Base-by-base conservation (phyloP, 2,888 invertebrate species). In the Agapetus fuscipes region DNA sequence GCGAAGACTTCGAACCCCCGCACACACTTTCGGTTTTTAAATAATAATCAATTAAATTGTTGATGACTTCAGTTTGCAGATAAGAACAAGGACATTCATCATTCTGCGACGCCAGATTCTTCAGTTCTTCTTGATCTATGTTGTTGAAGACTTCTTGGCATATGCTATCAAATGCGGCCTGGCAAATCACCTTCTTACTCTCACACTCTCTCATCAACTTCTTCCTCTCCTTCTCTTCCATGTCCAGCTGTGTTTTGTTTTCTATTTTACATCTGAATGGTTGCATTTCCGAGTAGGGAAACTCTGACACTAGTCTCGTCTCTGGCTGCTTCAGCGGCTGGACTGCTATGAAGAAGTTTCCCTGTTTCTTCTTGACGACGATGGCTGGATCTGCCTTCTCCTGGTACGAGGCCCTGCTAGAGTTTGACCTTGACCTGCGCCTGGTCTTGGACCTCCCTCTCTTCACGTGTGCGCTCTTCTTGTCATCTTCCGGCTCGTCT, bases 241-340 rank as follows among this genome's bases (percentile, higher is more conserved):
- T 31, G 9, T 28, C 13, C 13, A 11, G 11, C 10, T 13, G 14
- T 4, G 4, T 7, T 15, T 30, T 24, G 15, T 16, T 34, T 17
- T 28, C 16, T 29, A 14, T 25, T 17, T 3, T 27, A 4, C 27
- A 9, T 5, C 27, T 25, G 12, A 7, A 37, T 11, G 66, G 39
- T 2, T 66, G 64, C 9, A 59, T 60, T 49, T 69, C 69, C 15
- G 68, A 67, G 30, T 66, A 70, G 1, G 69, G 69, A 48, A 61
- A 63, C 51, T 70, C 66, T 30, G 57, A 61, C 9, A 56, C 6
- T 3, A 67, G 52, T 35, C 69, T 55, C 45, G 67, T 64, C 45
- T 62, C 64, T 2, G 61, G 66, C 44, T 65, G 64, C 43, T 66
- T 67, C 38, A 68, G 63, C 0, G 66, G 64, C 53, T 68, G 67